Evolutionary conservation across 1,140 invertebrate species (phyloP).

Genomic region (Heliconius himera): DNA sequence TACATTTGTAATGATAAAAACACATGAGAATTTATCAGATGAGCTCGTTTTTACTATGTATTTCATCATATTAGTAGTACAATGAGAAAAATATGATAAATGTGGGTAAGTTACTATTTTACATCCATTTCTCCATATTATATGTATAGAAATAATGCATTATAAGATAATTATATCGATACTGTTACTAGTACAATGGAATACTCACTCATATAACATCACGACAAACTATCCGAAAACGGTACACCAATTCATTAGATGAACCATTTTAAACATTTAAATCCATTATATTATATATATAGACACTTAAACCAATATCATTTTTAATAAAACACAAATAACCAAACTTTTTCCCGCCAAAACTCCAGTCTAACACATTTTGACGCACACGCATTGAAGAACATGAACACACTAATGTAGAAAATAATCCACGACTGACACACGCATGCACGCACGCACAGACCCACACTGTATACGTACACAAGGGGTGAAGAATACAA

Average conservation of each 20-base stretch:
- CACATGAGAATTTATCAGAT: too few relatives aligned
- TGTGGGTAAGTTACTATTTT: too few relatives aligned
- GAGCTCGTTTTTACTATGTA: too few relatives aligned
- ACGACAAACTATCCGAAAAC: conserved; percentile 59
- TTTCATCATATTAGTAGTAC: too few relatives aligned
- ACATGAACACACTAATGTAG: conserved; percentile 53
- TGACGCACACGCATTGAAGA: conserved; percentile 55
- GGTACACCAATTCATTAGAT: background rate
- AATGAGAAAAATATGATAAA: too few relatives aligned
- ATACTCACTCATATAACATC: conserved; percentile 71
- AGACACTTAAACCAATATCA: conserved; percentile 46
- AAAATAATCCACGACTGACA: conserved; percentile 48
- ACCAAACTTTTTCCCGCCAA: conserved; percentile 62
- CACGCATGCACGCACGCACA: conserved; percentile 48
- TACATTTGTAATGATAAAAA: too few relatives aligned
- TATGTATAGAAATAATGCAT: too few relatives aligned
- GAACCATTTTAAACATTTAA: background rate
- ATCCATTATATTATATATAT: conserved; percentile 49
- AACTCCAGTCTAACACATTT: conserved; percentile 47
- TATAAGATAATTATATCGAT: too few relatives aligned
- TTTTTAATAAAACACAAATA: conserved; percentile 28
- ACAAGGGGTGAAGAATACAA: conserved; percentile 74
- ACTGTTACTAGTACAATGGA: background rate
- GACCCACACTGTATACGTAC: conserved; percentile 60
- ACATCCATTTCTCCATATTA: too few relatives aligned